Evolutionary conservation across 2,797 vertebrate genomes (phyloP), one percentile per base, ranked within the genome.

Genomic region (Xyrichtys novacula): DNA sequence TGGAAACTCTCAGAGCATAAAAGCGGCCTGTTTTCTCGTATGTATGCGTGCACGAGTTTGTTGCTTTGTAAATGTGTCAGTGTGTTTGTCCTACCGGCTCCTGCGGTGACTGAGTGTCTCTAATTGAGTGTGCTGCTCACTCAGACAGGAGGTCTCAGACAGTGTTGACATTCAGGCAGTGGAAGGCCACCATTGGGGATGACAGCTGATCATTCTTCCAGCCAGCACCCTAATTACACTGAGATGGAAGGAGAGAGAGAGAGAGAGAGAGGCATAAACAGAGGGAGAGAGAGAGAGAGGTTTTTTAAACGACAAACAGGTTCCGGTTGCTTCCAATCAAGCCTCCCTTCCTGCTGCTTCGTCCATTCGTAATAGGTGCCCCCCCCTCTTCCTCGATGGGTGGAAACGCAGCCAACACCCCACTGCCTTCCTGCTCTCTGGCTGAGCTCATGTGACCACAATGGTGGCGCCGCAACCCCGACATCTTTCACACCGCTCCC

Each of bases 151-250:
- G 82, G 88, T 89, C 84, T 91, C 85, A 87, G 87, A 76, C 84
- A 76, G 80, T 74, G 85, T 83, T 91, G 90, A 91, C 90, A 91
- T 92, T 89, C 89, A 85, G 76, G 78, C 83, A 31, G 83, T 81
- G 79, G 88, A 87, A 78, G 88, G 84, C 87, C 90, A 86, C 87
- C 85, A 54, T 71, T 36, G 83, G 81, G 76, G 78, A 85, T 89
- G 91, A 88, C 91, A 91, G 86, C 86, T 85, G 85, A 91, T 92
- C 88, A 85, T 80, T 91, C 88, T 90, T 86, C 85, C 80, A 88
- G 82, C 78, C 80, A 54, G 69, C 77, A 63, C 71, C 81, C 84
- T 89, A 87, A 90, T 91, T 91, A 90, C 87, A 44, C 32, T 0
- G 61, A 54, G 79, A 80, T 65, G 73, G 80, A 74, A 63, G 22